These are phyloP conservation scores for Eurypyga helias DNA, from an alignment of 2,113 vertebrate genomes.

Conservation along the genomic window DNA sequence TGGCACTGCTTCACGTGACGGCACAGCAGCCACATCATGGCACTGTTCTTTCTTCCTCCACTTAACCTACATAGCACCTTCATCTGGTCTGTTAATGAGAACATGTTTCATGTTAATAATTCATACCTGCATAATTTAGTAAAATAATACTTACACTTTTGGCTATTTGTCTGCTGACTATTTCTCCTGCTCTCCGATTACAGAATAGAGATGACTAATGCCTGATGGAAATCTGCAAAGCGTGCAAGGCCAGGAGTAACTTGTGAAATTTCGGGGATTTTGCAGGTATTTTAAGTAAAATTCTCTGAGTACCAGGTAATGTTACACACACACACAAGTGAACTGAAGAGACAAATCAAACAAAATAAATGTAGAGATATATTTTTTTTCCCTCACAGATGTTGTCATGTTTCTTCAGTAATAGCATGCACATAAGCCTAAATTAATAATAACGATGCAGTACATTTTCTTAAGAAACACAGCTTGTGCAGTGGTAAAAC, in stretches of 20 bases:
- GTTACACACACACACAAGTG: not conserved
- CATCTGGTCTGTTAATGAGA: not conserved
- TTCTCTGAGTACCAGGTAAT: not conserved
- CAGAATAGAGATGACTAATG: not conserved
- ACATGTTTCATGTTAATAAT: not conserved
- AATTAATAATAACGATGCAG: not conserved
- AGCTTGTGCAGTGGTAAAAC: not conserved
- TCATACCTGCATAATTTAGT: not conserved
- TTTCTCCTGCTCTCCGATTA: not conserved
- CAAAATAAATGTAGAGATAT: not conserved
- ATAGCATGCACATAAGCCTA: not conserved
- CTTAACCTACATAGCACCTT: not conserved
- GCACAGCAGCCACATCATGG: not conserved
- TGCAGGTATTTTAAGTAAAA: not conserved
- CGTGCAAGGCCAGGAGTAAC: not conserved
- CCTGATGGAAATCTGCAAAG: not conserved
- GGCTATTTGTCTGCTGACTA: not conserved
- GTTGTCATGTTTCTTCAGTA: not conserved
- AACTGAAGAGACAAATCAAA: not conserved
- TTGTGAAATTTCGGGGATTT: not conserved
- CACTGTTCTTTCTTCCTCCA: not conserved
- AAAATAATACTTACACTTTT: not conserved
- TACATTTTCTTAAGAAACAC: not conserved
- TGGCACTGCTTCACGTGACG: not conserved
- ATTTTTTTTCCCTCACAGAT: not conserved